Evolutionary conservation across 2,888 invertebrate genomes (phyloP), one percentile per base, ranked within the genome.

Genomic region (Petrolisthes cinctipes): DNA sequence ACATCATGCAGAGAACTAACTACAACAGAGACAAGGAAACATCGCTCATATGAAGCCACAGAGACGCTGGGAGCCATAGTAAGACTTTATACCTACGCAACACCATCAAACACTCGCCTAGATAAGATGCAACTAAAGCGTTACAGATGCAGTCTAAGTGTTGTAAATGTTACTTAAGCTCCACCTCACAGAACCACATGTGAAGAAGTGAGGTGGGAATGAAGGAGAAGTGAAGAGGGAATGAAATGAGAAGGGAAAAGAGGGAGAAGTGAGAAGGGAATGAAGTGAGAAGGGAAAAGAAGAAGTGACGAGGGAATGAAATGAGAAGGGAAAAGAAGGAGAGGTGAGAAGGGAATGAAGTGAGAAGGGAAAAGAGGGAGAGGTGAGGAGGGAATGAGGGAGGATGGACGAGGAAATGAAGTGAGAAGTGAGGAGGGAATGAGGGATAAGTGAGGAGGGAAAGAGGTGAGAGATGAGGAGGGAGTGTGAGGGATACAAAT

Each of bases 1-100:
- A 81, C 81, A 56, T 61, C 54, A 57, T n/a, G n/a, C 54, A n/a
- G 56, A 80, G 80, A 57, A 80, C 20, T 54, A 53, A 57, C 56
- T 20, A 56, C 20, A 53, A 57, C 54, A 57, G 80, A 80, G 57
- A 54, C 54, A 20, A 57, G 20, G 54, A 23, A 80, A 57, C 23
- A 80, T 23, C 56, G 23, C 23, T 56, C 7, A 1, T 1, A 14
- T 20, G 68, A 82, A 66, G 37, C 37, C 37, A 37, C 37, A 37
- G 37, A 37, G 37, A 37, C 2, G 37, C 37, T 37, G 37, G 37
- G 1, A 2, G 37, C 0, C 37, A 37, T 37, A 37, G 1, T 37
- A 37, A 37, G 37, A 37, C 37, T 37, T 37, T 37, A 37, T 37
- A 37, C 37, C 37, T 37, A 37, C 37, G 37, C 37, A 37, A 37